Evolutionary conservation across 2,888 invertebrate species (phyloP).

Genomic region (Diarsia brunnea): DNA sequence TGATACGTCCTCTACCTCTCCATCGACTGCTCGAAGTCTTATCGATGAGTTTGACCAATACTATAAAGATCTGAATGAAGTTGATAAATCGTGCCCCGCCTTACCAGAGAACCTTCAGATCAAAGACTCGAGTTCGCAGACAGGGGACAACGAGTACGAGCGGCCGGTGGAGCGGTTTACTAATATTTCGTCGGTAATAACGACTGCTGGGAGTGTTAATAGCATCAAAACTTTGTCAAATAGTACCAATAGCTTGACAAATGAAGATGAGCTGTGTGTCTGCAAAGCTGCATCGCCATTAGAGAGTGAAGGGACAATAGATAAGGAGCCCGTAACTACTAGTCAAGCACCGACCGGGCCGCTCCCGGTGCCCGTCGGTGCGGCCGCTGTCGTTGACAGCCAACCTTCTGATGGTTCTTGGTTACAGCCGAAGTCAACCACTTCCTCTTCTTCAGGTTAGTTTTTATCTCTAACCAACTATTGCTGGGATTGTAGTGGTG

Average conservation of each 20-base stretch:
- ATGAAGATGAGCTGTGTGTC: conserved; percentile 26
- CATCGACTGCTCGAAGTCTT: conserved; percentile 86
- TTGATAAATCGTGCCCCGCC: conserved; percentile 67
- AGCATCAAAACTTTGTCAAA: neutral
- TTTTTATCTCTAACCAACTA: neutral
- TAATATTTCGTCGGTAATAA: conserved; percentile 51
- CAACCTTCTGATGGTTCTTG: conserved; percentile 66
- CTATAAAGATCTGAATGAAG: conserved; percentile 79
- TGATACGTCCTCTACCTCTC: conserved; percentile 76
- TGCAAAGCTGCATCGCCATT: conserved; percentile 36
- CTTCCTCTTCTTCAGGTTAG: conserved; percentile 70
- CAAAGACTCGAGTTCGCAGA: conserved; percentile 62
- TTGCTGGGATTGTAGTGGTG: neutral
- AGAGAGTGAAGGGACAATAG: conserved; percentile 25
- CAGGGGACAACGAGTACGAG: conserved; percentile 20
- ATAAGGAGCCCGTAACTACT: conserved; percentile 46
- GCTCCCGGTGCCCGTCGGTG: conserved; percentile 82
- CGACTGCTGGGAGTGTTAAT: conserved; percentile 34
- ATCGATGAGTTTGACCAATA: conserved; percentile 87
- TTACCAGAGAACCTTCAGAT: conserved; percentile 65
- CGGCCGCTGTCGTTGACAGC: conserved; percentile 69
- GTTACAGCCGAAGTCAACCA: conserved; percentile 61
- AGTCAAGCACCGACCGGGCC: conserved; percentile 76
- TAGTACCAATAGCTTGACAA: conserved; percentile 15
- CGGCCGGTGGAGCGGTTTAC: conserved; percentile 35